Evolutionary conservation across 2,888 invertebrate species (phyloP).

Genomic region (Limnephilus auricula): DNA sequence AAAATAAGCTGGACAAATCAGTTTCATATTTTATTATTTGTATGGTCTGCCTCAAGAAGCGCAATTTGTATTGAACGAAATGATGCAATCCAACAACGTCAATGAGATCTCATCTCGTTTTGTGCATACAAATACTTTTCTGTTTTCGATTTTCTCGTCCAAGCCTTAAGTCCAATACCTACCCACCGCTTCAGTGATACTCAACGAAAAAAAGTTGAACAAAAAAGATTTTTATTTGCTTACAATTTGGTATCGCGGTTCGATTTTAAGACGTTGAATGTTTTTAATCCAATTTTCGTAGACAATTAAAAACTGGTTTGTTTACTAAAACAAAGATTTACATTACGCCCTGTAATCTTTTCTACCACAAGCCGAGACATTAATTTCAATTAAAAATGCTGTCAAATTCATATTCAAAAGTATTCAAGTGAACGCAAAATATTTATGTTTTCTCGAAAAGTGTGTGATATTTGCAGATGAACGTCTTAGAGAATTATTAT

Average conservation of each 20-base stretch:
- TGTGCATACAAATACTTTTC: constrained; percentile 47
- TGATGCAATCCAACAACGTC: constrained; percentile 8
- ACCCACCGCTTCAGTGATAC: not conserved
- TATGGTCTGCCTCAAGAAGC: not conserved
- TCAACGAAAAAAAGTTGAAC: not conserved
- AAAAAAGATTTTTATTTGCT: too few relatives aligned
- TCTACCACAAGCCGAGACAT: not conserved
- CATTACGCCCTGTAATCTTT: not conserved
- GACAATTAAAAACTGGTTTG: not conserved
- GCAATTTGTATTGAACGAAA: constrained; percentile 26
- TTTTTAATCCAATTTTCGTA: not conserved
- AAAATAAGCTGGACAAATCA: not conserved
- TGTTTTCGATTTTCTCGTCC: constrained; percentile 34
- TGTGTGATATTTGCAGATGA: too few relatives aligned
- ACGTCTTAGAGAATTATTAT: too few relatives aligned
- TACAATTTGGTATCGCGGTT: too few relatives aligned
- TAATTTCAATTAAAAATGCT: not conserved
- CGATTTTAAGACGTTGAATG: not conserved
- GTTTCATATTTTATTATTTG: not conserved
- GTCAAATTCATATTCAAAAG: not conserved
- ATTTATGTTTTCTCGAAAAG: too few relatives aligned
- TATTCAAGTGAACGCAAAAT: too few relatives aligned
- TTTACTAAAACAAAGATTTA: too few relatives aligned
- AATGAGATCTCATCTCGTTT: constrained; percentile 36
- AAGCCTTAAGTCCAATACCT: constrained; percentile 12